Evolutionary conservation across 2,888 invertebrate species (phyloP), one percentile per base, ranked within the genome.

Genomic region (Eupithecia exiguata): DNA sequence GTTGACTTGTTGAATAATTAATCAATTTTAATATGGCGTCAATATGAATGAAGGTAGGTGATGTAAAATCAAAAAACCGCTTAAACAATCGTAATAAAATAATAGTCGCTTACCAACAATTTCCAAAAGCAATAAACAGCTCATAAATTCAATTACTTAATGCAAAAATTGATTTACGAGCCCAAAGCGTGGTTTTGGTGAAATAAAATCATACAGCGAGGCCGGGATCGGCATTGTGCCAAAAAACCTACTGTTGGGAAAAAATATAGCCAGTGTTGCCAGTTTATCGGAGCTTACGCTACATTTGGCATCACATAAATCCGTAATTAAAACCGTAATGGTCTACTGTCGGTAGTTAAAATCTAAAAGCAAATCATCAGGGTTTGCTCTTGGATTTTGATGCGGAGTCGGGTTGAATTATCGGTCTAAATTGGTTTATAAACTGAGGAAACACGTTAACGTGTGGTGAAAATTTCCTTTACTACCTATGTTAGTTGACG

Each of bases 131-230:
- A 91, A 93, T 93, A 92, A 94, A 92, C 92, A 91, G 90, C 84
- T 87, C 89, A 89, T 92, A 92, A 91, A 93, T 93, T 91, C 90
- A 93, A 93, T 93, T 92, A 92, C 89, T 91, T 91, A 91, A 93
- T 92, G 91, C 91, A 91, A 89, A 91, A 92, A 89, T 89, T 92
- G 93, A 93, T 94, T 93, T 93, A 93, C 83, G 78, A 79, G 82
- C 76, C 79, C 80, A 77, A 76, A 75, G 78, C 79, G 82, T 84
- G 88, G 84, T 84, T 80, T 78, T 84, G 88, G 85, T 82, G 86
- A 87, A 91, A 92, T 91, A 89, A 91, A 91, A 92, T 88, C 88
- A 83, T 84, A 89, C 86, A 87, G 84, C 83, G 72, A 81, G 85
- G 81, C 83, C 81, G 76, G 83, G 83, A 86, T 88, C 89, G 93